Conservation (phyloP, 2,113 vertebrate species). For the Astur gentilis region DNA sequence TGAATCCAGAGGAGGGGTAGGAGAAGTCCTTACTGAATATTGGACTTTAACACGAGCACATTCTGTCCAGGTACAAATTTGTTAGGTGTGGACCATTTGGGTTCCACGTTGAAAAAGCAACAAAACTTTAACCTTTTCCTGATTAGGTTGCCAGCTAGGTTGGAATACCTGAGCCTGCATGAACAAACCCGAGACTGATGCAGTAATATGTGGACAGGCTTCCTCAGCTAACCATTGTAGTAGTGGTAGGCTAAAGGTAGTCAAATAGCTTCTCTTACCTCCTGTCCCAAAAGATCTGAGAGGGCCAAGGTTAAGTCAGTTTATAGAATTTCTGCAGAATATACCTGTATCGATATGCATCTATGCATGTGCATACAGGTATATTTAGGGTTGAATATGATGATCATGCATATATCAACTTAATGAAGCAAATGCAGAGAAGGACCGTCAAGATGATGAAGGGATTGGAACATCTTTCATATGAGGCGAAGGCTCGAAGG, state of each 20-base stretch:
- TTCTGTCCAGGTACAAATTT: background rate
- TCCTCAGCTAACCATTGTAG: background rate
- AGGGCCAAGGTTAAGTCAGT: background rate
- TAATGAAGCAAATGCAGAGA: background rate
- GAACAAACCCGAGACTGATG: background rate
- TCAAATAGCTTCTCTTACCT: background rate
- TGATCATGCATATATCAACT: background rate
- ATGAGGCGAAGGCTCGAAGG: background rate
- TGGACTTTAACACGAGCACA: background rate
- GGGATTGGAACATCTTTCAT: background rate
- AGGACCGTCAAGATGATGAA: background rate
- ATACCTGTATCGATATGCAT: background rate
- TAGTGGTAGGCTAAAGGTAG: background rate
- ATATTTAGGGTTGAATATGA: background rate
- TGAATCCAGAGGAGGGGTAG: background rate
- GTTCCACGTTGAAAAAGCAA: background rate
- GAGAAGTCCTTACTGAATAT: background rate
- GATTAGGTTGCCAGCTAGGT: background rate
- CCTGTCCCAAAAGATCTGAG: background rate
- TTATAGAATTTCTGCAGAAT: background rate
- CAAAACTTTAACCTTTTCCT: background rate
- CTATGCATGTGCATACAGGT: too few species aligned
- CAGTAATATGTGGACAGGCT: background rate
- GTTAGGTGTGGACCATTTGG: background rate
- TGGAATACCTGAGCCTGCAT: background rate